Conservation (phyloP, 2,113 vertebrate genomes). For the Callipepla californica region DNA sequence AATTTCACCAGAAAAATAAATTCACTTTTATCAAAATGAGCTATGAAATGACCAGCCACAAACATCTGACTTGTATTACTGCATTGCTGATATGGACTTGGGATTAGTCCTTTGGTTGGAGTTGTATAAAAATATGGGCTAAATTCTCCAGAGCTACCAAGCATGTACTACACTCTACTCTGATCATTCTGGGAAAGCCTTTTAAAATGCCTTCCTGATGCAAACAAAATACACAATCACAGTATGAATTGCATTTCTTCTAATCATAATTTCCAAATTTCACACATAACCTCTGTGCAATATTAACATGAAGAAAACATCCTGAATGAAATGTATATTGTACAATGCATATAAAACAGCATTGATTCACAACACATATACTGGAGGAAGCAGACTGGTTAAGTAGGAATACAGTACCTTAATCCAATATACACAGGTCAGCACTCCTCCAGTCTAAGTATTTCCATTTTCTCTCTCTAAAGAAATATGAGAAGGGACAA, state of each 20-base stretch:
- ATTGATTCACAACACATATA: not conserved
- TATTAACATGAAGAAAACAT: not conserved
- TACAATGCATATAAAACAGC: not conserved
- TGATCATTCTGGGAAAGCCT: not conserved
- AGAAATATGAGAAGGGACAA: not conserved
- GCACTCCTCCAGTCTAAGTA: not conserved
- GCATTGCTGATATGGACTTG: rapidly evolving
- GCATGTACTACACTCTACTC: not conserved
- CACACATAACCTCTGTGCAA: not conserved
- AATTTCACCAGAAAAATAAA: not conserved
- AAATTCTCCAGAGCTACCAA: not conserved
- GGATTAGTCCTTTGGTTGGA: not conserved
- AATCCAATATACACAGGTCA: not conserved
- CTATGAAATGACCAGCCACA: not conserved
- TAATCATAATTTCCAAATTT: not conserved
- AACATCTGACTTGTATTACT: not conserved
- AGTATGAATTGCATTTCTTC: not conserved
- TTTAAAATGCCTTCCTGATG: not conserved
- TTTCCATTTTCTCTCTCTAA: not conserved
- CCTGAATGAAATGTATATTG: not conserved
- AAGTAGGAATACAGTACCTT: not conserved
- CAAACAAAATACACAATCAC: rapidly evolving
- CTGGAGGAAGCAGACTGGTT: not conserved
- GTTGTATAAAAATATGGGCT: not conserved
- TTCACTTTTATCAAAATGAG: not conserved